Base-by-base conservation (phyloP, 2,888 invertebrate genomes). In the Eupithecia insigniata region DNA sequence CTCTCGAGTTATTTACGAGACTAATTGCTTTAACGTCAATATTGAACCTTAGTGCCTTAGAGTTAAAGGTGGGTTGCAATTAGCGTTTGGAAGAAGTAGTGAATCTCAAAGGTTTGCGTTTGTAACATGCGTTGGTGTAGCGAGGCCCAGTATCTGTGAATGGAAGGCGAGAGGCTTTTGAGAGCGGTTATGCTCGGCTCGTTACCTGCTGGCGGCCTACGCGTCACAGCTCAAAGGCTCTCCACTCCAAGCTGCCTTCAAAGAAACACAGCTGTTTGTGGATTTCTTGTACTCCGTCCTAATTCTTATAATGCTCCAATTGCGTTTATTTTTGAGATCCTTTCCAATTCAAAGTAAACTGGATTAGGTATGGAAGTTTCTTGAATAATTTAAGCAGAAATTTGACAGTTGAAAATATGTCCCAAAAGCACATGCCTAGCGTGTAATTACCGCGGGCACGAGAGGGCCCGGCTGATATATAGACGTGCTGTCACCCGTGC, bases 391-490 rank as follows among this genome's bases (percentile, higher is more conserved):
- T 39, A 36, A 60, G 36, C 34, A n/a, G 32, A 62, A 70, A 64
- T 26, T 64, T 67, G 28, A 43, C 69, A 71, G 72, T 77, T 80
- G 74, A 77, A 82, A 81, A 76, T 72, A 79, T 79, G 79, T 76
- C 80, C 79, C 76, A 82, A 83, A 86, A 87, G 86, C 84, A 86
- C 81, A 78, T 75, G 76, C 70, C 78, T 79, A 74, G 84, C 81
- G 81, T 86, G 84, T 90, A 90, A 90, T 90, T 91, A 89, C 55
- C 55, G 55, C 87, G 74, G 74, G 77, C 76, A 85, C 87, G 87
- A 85, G 64, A 64, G 26, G 70, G 76, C 76, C 77, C 82, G 82
- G 72, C 76, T 89, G 88, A 89, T 87, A 88, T 89, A 89, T 88
- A 87, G 87, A 80, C 80, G 79, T 78, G 79, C 83, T 84, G 88